Evolutionary conservation across 2,797 vertebrate species (phyloP).

Genomic region (Simalia tracyae): DNA sequence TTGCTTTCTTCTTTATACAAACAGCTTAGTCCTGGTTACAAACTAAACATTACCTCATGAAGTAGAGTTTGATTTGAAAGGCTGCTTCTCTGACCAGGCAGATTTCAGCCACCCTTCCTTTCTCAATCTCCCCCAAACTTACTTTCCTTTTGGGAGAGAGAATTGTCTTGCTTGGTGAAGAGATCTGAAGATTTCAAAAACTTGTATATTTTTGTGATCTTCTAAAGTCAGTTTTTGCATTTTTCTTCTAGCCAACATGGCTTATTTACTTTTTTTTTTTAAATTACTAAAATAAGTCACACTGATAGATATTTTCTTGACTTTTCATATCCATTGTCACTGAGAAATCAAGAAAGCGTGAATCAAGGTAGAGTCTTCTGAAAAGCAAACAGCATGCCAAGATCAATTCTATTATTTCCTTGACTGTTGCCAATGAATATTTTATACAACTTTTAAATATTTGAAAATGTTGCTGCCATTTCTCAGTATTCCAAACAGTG

Average conservation of each 20-base stretch:
- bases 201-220: neutral
- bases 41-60: neutral
- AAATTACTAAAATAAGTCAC: neutral
- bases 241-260: neutral
- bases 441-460: constrained; percentile 1
- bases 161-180: neutral
- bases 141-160: neutral
- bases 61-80: neutral
- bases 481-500: neutral
- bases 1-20: neutral
- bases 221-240: neutral
- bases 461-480: neutral
- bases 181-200: neutral
- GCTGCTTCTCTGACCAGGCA: neutral
- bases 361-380: neutral
- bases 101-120: neutral
- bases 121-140: neutral
- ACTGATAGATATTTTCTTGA: neutral
- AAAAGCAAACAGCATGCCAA: neutral
- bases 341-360: neutral
- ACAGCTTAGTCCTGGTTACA: neutral
- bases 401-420: neutral
- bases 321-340: neutral
- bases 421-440: neutral
- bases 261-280: neutral